These are phyloP conservation scores for Cheilosia scutellata DNA, from an alignment of 2,888 invertebrate species.

Conservation along the genomic window DNA sequence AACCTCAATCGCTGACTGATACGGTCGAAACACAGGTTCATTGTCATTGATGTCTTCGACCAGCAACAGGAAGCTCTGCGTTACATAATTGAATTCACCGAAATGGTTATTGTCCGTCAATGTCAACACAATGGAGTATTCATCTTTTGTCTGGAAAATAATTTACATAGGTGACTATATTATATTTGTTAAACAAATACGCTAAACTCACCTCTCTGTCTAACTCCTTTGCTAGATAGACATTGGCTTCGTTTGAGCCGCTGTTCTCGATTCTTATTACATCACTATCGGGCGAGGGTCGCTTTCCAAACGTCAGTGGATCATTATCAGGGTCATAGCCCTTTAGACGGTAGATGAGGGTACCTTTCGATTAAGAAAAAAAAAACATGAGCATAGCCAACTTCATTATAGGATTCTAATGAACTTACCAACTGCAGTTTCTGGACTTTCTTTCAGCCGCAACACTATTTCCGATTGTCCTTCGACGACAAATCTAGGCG, in stretches of 20 bases:
- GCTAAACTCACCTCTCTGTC: slow-evolving; percentile 91
- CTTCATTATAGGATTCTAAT: background rate
- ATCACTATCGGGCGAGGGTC: slow-evolving; percentile 92
- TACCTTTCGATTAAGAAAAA: slow-evolving; percentile 86
- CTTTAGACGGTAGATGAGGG: slow-evolving; percentile 91
- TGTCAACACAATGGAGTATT: slow-evolving; percentile 94
- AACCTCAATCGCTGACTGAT: slow-evolving; percentile 92
- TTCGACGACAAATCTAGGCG: slow-evolving; percentile 94
- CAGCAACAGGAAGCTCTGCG: slow-evolving; percentile 93
- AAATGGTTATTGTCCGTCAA: slow-evolving; percentile 92
- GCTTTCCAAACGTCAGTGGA: slow-evolving; percentile 91
- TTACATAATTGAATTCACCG: slow-evolving; percentile 94
- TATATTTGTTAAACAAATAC: background rate
- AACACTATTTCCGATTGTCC: slow-evolving; percentile 96
- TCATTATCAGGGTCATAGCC: slow-evolving; percentile 95
- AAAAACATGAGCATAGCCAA: background rate
- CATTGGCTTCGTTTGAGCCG: slow-evolving; percentile 92
- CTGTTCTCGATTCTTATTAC: slow-evolving; percentile 93
- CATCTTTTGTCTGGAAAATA: slow-evolving; percentile 90
- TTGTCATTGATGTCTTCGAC: slow-evolving; percentile 97
- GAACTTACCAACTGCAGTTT: slow-evolving; percentile 92
- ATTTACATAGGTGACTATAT: slow-evolving; percentile 26
- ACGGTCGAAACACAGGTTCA: slow-evolving; percentile 93
- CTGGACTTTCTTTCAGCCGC: slow-evolving; percentile 93
- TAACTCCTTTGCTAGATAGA: slow-evolving; percentile 94